phyloP scores from a whole-genome alignment of 2,797 vertebrate species.

The Helicolenus hilgendorfi region DNA sequence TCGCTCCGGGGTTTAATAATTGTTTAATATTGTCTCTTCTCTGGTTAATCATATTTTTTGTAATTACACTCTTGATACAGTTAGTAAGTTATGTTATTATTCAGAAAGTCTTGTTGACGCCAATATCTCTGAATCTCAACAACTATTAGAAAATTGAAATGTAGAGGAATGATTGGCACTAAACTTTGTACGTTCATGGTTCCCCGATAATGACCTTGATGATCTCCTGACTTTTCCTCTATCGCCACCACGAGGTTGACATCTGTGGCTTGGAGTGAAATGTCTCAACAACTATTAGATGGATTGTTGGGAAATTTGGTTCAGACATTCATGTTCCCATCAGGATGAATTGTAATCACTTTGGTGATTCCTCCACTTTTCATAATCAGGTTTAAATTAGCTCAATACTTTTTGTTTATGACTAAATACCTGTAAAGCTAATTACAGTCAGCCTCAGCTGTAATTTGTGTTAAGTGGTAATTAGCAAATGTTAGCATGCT shows the following conservation, averaged over 20 bases:
- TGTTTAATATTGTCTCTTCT: neutral
- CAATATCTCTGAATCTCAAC: neutral
- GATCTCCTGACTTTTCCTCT: neutral
- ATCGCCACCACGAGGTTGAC: neutral
- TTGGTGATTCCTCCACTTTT: too few relatives aligned
- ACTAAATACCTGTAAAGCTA: neutral
- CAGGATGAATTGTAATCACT: too few relatives aligned
- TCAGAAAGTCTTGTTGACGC: neutral
- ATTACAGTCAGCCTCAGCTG: neutral
- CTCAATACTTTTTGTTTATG: neutral
- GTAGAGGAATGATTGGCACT: neutral
- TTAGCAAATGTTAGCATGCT: neutral
- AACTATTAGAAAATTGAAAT: neutral
- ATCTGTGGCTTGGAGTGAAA: neutral
- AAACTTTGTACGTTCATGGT: neutral
- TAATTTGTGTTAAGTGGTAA: neutral
- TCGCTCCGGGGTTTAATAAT: neutral
- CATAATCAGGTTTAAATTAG: neutral
- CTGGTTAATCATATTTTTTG: neutral
- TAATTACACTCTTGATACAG: neutral
- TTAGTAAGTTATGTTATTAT: neutral
- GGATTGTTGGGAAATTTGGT: neutral
- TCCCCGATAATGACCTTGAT: too few relatives aligned
- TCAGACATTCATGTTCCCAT: neutral
- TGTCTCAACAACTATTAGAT: neutral